Base-by-base conservation (phyloP, 2,888 invertebrate genomes). In the Peribatodes rhomboidaria region DNA sequence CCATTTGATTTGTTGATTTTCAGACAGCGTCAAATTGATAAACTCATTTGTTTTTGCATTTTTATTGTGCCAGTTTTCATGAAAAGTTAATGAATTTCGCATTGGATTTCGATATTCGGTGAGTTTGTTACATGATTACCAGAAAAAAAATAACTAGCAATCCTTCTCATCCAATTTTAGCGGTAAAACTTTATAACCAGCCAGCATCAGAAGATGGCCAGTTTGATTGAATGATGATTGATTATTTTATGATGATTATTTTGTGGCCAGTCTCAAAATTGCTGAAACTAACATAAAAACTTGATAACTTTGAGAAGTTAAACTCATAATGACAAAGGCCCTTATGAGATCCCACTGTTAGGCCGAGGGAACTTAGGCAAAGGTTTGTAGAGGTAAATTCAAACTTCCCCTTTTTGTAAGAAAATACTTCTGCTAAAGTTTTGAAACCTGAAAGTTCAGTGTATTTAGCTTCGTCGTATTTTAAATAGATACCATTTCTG, bases 41-140 rank as follows among this genome's bases (percentile, higher is more conserved):
- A 66, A 73, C 86, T 87, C 89, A 83, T 74, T 90, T 89, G 89
- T 90, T 91, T 84, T 85, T 75, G 72, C 72, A 66, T 65, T 75
- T 74, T 72, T 73, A 78, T 82, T 83, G 82, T 88, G 90, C 86
- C 88, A 91, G 84, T 87, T 88, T 78, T 71, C 75, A 64, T 60
- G 70, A 61, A 74, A 80, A 84, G 81, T 72, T 78, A 68, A 69
- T 71, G 73, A 78, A 79, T 77, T 77, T 72, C 72, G 14, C 52
- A 73, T 61, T 74, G 65, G 72, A 76, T 65, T 35, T 63, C 18
- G 54, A 67, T 54, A 65, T 41, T 22, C 61, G 73, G 73, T 73
- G 69, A 74, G 70, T 70, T 65, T 73, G 57, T 67, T 64, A 67
- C 65, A 70, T 69, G 60, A 49, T 62, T 62, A 58, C 20, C 47